Evolutionary conservation across 2,888 invertebrate genomes (phyloP).

Genomic region (Chrysolina oricalcia): DNA sequence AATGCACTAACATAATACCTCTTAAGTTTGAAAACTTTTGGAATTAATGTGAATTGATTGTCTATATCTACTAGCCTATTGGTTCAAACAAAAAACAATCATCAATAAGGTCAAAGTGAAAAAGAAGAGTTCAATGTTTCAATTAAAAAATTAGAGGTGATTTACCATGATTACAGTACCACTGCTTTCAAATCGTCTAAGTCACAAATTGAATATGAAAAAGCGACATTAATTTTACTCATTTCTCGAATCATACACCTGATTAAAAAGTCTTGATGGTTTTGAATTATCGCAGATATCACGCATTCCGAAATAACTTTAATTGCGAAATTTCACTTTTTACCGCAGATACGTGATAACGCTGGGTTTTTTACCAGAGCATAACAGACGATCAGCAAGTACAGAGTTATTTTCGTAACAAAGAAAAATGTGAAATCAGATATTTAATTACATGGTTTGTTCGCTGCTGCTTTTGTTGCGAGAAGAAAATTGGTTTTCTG

Average conservation of each 20-base stretch:
- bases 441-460: background rate
- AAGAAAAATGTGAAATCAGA: slow-evolving; percentile 1
- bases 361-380: background rate
- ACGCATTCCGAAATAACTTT: slow-evolving; percentile 14
- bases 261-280: background rate
- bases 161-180: background rate
- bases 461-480: slow-evolving; percentile 1
- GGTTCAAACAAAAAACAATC: too few species aligned
- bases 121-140: background rate
- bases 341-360: background rate
- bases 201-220: background rate
- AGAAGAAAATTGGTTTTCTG: slow-evolving; percentile 1
- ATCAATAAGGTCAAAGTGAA: too few species aligned
- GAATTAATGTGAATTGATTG: too few species aligned
- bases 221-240: background rate
- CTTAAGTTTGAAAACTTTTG: too few species aligned
- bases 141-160: background rate
- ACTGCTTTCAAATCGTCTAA: background rate
- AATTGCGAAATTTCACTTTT: slow-evolving; percentile 17
- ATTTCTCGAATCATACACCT: background rate
- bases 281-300: slow-evolving; percentile 3
- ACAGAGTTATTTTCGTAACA: background rate
- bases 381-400: background rate
- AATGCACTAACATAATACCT: too few species aligned
- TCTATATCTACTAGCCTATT: too few species aligned